Conservation (phyloP, 2,113 vertebrate genomes). For the Narcine bancroftii region DNA sequence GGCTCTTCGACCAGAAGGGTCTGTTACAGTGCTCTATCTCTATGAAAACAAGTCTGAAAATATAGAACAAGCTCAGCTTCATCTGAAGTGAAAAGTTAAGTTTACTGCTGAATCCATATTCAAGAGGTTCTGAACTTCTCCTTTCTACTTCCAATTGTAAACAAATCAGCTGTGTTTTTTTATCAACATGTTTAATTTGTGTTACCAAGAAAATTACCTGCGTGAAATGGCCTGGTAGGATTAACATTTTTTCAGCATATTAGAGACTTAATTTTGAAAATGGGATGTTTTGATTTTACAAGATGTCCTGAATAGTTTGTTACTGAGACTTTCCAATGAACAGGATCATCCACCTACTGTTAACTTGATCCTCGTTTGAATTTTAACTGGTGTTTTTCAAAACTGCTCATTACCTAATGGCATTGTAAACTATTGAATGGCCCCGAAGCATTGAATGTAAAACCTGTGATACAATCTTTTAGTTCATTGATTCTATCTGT, state of each 20-base stretch:
- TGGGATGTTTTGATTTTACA: not conserved
- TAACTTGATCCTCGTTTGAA: not conserved
- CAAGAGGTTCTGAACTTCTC: not conserved
- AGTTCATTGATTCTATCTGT: slow-evolving; percentile 19
- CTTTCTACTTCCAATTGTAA: not conserved
- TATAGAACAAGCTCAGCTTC: not conserved
- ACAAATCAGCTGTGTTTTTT: not conserved
- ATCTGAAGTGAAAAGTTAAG: not conserved
- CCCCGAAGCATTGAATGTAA: not conserved
- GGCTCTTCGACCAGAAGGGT: no score
- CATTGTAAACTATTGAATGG: not conserved
- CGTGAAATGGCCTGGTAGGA: not conserved
- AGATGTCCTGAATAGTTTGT: not conserved
- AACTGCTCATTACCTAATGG: not conserved
- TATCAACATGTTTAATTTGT: not conserved
- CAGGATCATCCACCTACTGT: not conserved
- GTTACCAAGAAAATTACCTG: not conserved
- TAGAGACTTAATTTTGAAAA: not conserved
- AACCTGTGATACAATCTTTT: not conserved
- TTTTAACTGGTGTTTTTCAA: slow-evolving; percentile 10
- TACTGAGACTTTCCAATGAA: not conserved
- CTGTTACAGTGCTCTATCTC: no score
- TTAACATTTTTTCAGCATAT: not conserved
- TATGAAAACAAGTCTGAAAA: not conserved
- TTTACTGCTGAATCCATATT: not conserved